These are phyloP conservation scores for Myzus persicae DNA, from an alignment of 1,140 invertebrate species.

Conservation along the genomic window DNA sequence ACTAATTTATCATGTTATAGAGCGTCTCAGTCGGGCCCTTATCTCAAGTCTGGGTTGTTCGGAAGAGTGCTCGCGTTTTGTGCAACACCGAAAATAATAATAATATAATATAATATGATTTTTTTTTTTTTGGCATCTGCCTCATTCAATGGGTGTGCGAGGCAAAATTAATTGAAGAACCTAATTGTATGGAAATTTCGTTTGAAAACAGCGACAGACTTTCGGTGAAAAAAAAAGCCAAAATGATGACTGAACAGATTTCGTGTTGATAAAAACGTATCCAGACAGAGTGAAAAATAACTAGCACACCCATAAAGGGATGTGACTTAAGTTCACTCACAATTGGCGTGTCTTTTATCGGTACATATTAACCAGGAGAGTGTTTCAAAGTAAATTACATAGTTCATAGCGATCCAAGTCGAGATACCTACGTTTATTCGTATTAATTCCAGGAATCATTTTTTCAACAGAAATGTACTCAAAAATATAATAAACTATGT, in stretches of 20 bases:
- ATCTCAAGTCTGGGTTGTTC: not conserved
- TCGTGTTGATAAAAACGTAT: not conserved
- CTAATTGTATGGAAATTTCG: not conserved
- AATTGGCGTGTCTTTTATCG: not conserved
- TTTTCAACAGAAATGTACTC: no score
- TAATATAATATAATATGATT: not conserved
- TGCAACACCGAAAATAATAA: not conserved
- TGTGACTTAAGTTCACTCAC: no score
- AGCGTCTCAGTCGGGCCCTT: not conserved
- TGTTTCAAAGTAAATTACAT: not conserved
- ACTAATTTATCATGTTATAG: conserved; percentile 27
- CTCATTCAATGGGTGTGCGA: not conserved
- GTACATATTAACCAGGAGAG: not conserved
- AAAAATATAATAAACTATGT: no score
- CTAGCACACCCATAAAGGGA: not conserved
- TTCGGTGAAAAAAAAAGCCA: not conserved
- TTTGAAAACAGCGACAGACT: not conserved
- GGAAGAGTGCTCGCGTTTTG: not conserved
- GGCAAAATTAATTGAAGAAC: not conserved
- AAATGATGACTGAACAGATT: not conserved
- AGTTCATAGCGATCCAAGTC: not conserved
- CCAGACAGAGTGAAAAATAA: no score
- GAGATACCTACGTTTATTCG: no score
- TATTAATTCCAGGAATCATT: no score
- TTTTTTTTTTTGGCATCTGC: not conserved